Conservation (phyloP, 2,888 invertebrate genomes). For the Eilema sororculum region DNA sequence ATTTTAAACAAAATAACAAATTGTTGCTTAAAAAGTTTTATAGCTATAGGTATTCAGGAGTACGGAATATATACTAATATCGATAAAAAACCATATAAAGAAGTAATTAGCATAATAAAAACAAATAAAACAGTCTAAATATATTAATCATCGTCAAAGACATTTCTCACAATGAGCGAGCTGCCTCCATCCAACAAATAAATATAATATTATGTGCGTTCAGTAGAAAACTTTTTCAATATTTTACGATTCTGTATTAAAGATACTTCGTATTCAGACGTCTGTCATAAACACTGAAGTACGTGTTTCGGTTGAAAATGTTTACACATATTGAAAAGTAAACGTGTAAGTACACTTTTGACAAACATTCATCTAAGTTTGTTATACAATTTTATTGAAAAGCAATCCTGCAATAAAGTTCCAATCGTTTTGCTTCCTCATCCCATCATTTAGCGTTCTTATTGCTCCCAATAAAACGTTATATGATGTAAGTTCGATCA, state of each 20-base stretch:
- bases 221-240: not conserved
- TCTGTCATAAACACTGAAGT: not conserved
- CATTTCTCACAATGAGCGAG: not conserved
- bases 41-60: too few relatives aligned
- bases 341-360: not conserved
- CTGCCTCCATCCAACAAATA: not conserved
- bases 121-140: not conserved
- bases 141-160: not conserved
- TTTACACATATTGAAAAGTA: constrained; percentile 1
- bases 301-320: not conserved
- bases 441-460: constrained; percentile 15
- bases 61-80: not conserved
- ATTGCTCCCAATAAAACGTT: constrained; percentile 39
- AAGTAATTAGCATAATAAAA: not conserved
- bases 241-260: not conserved
- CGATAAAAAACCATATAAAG: not conserved
- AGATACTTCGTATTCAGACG: not conserved
- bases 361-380: not conserved
- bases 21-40: not conserved
- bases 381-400: constrained; percentile 5
- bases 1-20: not conserved
- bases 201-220: not conserved
- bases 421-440: constrained; percentile 7
- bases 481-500: constrained; percentile 19
- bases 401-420: not conserved